Percentiles rank a stretch among this genome's conserved stretches.
Conservation (phyloP, 2,888 invertebrate species). For the Linnaemya vulpina region DNA sequence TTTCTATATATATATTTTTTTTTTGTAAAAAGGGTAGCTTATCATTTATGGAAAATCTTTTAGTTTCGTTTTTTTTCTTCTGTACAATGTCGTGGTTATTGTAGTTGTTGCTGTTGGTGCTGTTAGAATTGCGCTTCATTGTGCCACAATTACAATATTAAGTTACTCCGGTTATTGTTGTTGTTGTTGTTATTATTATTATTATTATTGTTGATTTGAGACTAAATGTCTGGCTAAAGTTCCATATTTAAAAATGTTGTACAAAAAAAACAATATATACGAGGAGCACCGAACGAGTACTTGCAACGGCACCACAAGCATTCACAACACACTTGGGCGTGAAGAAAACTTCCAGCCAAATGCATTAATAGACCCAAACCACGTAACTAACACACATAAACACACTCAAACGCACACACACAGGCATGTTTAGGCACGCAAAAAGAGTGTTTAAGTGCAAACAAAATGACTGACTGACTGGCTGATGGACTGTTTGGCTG, state of each 20-base stretch:
- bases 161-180: conserved; percentile 73
- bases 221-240: conserved; percentile 67
- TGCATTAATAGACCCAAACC: conserved; percentile 51
- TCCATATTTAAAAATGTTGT: conserved; percentile 54
- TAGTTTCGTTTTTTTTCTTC: conserved; percentile 19
- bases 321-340: conserved; percentile 80
- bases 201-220: conserved; percentile 49
- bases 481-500: conserved; percentile 32
- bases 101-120: conserved; percentile 54
- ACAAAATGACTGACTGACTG: conserved; percentile 70
- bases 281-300: neutral
- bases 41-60: conserved; percentile 81
- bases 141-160: conserved; percentile 82
- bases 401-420: conserved; percentile 27
- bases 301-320: conserved; percentile 68
- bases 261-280: conserved; percentile 7
- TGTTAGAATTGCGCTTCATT: conserved; percentile 79
- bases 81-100: conserved; percentile 50
- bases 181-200: conserved; percentile 46
- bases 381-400: conserved; percentile 33
- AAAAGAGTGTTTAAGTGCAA: conserved; percentile 79
- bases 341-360: conserved; percentile 75
- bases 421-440: neutral
- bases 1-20: conserved; percentile 71
- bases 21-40: conserved; percentile 76